A percentile compares a stretch with the other conserved stretches of the same genome.
Evolutionary conservation across 2,113 vertebrate species (phyloP).

Genomic region (Halichoerus grypus): DNA sequence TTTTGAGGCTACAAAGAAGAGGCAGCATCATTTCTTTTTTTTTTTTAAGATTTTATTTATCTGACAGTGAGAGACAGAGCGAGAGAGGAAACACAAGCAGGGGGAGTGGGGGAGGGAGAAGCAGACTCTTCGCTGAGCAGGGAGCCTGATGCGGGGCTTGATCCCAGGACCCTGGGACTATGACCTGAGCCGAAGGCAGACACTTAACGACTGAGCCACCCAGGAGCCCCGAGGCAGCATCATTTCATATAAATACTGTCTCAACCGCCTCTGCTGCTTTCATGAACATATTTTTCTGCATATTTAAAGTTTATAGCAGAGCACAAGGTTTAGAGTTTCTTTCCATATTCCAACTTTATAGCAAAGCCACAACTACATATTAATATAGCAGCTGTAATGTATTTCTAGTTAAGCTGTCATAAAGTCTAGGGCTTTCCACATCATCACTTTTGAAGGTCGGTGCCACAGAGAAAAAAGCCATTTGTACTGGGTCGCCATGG

Average conservation of each 20-base stretch:
- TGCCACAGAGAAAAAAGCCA: slow-evolving; percentile 80
- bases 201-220: too few species aligned
- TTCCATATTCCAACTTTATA: slow-evolving; percentile 85
- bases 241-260: slow-evolving; percentile 80
- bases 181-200: too few species aligned
- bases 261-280: slow-evolving; percentile 66
- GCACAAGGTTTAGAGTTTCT: slow-evolving; percentile 73
- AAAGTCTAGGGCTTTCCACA: slow-evolving; percentile 85
- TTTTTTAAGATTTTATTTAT: too few species aligned
- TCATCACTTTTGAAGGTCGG: slow-evolving; percentile 89
- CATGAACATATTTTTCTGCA: slow-evolving; percentile 74
- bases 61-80: too few species aligned
- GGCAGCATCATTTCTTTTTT: slow-evolving; percentile 57
- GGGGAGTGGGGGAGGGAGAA: too few species aligned
- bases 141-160: too few species aligned
- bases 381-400: slow-evolving; percentile 83
- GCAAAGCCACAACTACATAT: slow-evolving; percentile 84
- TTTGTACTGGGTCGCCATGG: slow-evolving; percentile 81
- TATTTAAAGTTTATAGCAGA: slow-evolving; percentile 83
- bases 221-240: not conserved
- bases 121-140: too few species aligned
- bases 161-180: too few species aligned
- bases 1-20: slow-evolving; percentile 64
- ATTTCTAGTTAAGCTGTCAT: slow-evolving; percentile 87
- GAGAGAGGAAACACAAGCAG: too few species aligned